Base-by-base conservation (phyloP, 1,140 invertebrate genomes). In the Zaprionus nigranus region DNA sequence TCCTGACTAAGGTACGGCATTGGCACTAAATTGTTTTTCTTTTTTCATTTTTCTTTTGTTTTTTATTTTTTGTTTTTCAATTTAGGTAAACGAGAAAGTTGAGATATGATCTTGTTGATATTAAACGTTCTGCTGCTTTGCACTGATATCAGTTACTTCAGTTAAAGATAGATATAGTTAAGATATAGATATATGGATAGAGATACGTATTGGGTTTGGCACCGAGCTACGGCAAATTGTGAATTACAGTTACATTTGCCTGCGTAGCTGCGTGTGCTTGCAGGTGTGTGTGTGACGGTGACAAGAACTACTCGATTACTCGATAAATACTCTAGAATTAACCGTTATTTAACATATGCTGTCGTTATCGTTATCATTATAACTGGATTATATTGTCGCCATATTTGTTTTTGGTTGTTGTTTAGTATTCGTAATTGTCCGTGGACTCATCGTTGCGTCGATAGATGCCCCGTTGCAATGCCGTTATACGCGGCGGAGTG, bases 401-500 rank as follows among this genome's bases (percentile, higher is more conserved):
- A 70, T 77, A 71, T 75, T 38, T 77, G 61, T 76, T 65, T 65
- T 63, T 82, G 65, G 62, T 72, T 82, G 65, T 65, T 72, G 43
- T 79, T 90, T 86, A 90, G 73, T 92, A 83, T 71, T 82, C 85
- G 56, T 82, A 88, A 58, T 82, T 84, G 73, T 91, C 80, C 79
- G 85, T 67, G 62, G 77, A 68, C 62, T 78, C 79, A 72, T 70
- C 70, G 81, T 84, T 81, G 70, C 90, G 90, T 80, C 92, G 86
- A 81, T 92, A 79, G 76, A 84, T 82, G 61, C 92, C 72, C 61
- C 90, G 80, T 73, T 92, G 90, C 83, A 92, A 72, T 82, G 92
- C 92, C 77, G 90, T 92, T 61, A 93, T 91, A 91, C 91, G 88
- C 69, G 92, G 92, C 60, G 90, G 92, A 70, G 92, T 93, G 68